Conservation (phyloP, 1,140 invertebrate genomes). For the Pseudomyrmex pallidus region DNA sequence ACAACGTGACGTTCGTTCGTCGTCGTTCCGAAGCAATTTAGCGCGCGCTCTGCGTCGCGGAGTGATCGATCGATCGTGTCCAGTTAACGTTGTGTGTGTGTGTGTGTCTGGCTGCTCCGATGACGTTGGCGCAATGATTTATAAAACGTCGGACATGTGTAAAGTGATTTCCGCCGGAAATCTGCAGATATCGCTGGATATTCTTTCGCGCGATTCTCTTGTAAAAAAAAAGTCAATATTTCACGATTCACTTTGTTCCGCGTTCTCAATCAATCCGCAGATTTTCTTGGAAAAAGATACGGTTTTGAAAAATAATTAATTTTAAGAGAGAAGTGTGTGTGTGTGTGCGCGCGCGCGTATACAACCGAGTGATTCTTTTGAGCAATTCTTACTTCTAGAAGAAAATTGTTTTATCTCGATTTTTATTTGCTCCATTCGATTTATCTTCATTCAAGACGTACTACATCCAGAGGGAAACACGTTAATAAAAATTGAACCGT, state of each 20-base stretch:
- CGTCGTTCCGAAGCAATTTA: constrained; percentile 63
- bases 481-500: no score
- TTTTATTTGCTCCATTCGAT: background rate
- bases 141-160: constrained; percentile 38
- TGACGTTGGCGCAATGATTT: constrained; percentile 54
- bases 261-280: background rate
- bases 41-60: constrained; percentile 46
- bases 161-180: constrained; percentile 18
- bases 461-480: no score
- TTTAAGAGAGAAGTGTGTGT: background rate
- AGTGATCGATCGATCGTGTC: constrained; percentile 55
- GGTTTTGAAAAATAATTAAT: constrained; percentile 23
- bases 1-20: constrained; percentile 57
- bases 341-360: background rate
- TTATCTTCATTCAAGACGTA: background rate
- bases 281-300: constrained; percentile 1
- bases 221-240: background rate
- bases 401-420: background rate
- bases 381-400: background rate
- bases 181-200: constrained; percentile 25
- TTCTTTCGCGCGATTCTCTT: constrained; percentile 6
- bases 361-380: background rate
- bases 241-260: constrained; percentile 40
- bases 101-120: constrained; percentile 13
- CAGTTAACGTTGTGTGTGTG: constrained; percentile 25